Base-by-base conservation (phyloP, 1,140 invertebrate species). In the Ericerus pela region DNA sequence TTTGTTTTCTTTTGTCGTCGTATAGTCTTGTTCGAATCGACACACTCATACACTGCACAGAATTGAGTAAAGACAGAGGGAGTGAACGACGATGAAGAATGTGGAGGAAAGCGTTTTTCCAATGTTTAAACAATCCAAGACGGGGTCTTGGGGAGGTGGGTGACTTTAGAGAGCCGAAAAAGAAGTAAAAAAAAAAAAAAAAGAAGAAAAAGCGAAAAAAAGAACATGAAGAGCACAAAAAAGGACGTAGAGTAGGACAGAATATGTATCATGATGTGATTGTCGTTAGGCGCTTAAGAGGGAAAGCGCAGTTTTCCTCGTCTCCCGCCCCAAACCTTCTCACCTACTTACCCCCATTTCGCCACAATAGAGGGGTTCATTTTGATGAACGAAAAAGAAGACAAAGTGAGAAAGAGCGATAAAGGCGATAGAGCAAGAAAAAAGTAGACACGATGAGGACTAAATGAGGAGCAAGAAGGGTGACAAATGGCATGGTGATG, bases 71-170 rank as follows among this genome's bases (percentile, higher is more conserved):
- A 16, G 10, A 29, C 6, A 37, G 30, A 22, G 53, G 38, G 30
- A 16, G 30, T n/a, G 53, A 54, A 36, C 22, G 16, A 37, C 3
- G 53, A 54, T n/a, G n/a, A n/a, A n/a, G n/a, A n/a, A n/a, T n/a
- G n/a, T n/a, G n/a, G n/a, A n/a, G n/a, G 14, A 37, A 54, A 54
- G 53, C n/a, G 28, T 33, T 33, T 33, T 33, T 33, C 30, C 30
- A n/a, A 33, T 33, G 30, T 33, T 33, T 33, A 33, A 33, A n/a
- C 30, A 33, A n/a, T 33, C 30, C 8, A 33, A n/a, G 30, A n/a
- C 8, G 8, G 30, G n/a, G 8, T 33, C 30, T n/a, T n/a, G n/a
- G n/a, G n/a, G n/a, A n/a, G n/a, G n/a, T n/a, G n/a, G n/a, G n/a
- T n/a, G n/a, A n/a, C n/a, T n/a, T n/a, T n/a, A n/a, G n/a, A n/a